Evolutionary conservation across 1,140 invertebrate genomes (phyloP).

Genomic region (Ladona fulva): DNA sequence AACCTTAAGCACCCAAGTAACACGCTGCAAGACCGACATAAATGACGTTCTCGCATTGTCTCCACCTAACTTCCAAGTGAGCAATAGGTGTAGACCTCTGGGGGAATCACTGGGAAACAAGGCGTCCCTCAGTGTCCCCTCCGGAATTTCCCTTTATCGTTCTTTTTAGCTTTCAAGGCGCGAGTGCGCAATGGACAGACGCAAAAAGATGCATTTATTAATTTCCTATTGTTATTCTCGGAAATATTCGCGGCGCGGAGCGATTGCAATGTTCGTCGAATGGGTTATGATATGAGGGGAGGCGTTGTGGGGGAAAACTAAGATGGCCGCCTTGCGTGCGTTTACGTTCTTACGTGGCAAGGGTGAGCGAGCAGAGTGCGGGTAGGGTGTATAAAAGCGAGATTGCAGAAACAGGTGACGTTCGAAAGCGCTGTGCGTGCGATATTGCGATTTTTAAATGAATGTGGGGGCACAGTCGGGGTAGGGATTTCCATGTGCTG

Average conservation of each 20-base stretch:
- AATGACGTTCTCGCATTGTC: too few relatives aligned
- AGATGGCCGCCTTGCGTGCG: neutral
- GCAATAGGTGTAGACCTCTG: too few relatives aligned
- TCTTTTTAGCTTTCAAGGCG: neutral
- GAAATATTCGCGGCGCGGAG: neutral
- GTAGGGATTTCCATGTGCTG: neutral
- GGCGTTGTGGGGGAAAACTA: neutral
- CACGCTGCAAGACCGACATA: too few relatives aligned
- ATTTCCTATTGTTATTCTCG: constrained; percentile 2
- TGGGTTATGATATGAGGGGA: neutral
- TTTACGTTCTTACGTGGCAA: neutral
- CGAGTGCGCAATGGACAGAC: neutral
- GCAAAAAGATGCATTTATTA: neutral
- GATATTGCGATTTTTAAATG: neutral
- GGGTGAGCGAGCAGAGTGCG: neutral
- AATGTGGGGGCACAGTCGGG: neutral
- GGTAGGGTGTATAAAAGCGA: neutral
- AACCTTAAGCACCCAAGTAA: too few relatives aligned
- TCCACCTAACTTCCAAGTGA: too few relatives aligned
- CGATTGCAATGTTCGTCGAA: neutral
- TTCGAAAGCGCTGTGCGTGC: neutral
- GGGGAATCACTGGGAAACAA: too few relatives aligned
- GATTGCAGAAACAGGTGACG: neutral
- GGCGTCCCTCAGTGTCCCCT: too few relatives aligned
- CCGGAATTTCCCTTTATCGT: too few relatives aligned